phyloP scores from a whole-genome alignment of 2,113 vertebrate genomes.

The Baryphthengus martii region DNA sequence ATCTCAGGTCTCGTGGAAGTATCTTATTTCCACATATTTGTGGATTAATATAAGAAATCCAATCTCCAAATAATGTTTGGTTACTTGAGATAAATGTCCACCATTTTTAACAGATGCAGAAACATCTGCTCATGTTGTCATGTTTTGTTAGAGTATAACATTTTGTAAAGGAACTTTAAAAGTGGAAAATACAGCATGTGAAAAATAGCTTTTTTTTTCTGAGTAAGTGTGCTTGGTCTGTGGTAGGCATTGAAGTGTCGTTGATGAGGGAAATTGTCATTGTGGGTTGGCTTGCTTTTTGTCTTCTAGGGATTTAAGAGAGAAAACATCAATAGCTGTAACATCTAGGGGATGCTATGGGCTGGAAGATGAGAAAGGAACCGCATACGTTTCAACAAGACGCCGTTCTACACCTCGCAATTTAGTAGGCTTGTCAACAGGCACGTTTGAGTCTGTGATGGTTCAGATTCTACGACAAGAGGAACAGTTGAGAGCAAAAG shows the following conservation, averaged over 20 bases:
- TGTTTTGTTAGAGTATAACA: neutral
- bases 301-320: constrained; percentile 85
- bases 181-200: neutral
- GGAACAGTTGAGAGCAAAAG: constrained; percentile 91
- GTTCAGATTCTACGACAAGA: constrained; percentile 90
- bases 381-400: constrained; percentile 82
- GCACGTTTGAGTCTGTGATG: constrained; percentile 90
- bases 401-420: constrained; percentile 83
- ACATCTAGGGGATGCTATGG: constrained; percentile 89
- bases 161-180: neutral
- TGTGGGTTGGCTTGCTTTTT: constrained; percentile 67
- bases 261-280: constrained; percentile 13
- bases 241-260: neutral
- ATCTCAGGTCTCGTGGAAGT: neutral
- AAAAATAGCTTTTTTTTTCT: neutral
- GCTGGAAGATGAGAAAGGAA: constrained; percentile 84
- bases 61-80: neutral
- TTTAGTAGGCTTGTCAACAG: constrained; percentile 82
- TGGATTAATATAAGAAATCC: neutral
- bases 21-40: neutral
- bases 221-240: neutral
- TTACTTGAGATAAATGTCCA: neutral
- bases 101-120: neutral
- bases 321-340: constrained; percentile 88
- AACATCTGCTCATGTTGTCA: neutral